phyloP scores from a whole-genome alignment of 2,797 vertebrate species.

The Takifugu rubripes region DNA sequence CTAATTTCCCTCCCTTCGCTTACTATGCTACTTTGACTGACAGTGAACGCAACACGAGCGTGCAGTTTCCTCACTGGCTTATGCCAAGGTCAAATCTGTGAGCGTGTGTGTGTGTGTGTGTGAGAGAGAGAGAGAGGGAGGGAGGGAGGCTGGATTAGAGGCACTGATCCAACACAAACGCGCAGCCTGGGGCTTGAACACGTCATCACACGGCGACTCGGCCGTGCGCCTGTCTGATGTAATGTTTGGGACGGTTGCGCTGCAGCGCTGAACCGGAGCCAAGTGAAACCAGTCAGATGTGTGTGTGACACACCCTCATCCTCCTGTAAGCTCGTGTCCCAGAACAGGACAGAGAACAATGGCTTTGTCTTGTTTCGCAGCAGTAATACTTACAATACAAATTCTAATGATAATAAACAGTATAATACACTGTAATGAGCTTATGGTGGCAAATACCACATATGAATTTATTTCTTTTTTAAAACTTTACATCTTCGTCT shows the following conservation, averaged over 20 bases:
- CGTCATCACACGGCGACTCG: constrained; percentile 36
- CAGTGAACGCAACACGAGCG: constrained; percentile 5
- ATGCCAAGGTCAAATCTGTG: constrained; percentile 40
- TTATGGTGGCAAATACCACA: too few relatives aligned
- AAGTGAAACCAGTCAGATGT: too few relatives aligned
- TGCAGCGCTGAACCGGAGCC: neutral
- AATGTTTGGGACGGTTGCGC: neutral
- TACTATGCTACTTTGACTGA: neutral
- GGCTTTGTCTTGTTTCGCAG: neutral
- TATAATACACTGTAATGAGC: too few relatives aligned
- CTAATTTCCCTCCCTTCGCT: too few relatives aligned
- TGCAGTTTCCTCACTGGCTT: constrained; percentile 4
- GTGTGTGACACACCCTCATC: neutral
- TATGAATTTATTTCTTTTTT: too few relatives aligned
- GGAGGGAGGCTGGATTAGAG: constrained; percentile 36
- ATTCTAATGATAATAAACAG: too few relatives aligned
- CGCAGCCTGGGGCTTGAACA: constrained; percentile 29
- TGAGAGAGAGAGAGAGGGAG: neutral
- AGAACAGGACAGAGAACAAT: neutral
- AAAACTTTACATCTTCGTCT: too few relatives aligned
- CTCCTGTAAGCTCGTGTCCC: neutral
- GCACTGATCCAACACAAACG: constrained; percentile 40
- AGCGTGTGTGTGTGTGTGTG: neutral
- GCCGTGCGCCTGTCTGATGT: constrained; percentile 10
- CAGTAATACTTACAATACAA: neutral